Evolutionary conservation across 2,797 vertebrate species (phyloP).

Genomic region (Trachurus trachurus): DNA sequence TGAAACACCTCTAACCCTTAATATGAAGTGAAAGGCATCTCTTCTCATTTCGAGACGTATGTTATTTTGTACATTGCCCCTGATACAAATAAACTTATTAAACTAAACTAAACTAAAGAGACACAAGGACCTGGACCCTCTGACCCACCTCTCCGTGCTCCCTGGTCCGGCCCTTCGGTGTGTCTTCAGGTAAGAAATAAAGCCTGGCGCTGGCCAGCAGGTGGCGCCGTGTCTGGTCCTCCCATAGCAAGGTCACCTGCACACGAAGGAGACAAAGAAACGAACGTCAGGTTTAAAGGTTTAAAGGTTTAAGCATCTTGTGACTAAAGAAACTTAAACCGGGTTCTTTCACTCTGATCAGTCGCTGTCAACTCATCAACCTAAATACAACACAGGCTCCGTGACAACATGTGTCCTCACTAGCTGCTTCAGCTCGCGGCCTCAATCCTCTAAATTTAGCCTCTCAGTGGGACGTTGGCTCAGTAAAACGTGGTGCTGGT

Average conservation of each 20-base stretch:
- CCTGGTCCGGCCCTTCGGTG: conserved; percentile 84
- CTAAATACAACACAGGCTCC: conserved; percentile 22
- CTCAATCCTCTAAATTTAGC: conserved; percentile 59
- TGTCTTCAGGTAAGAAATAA: conserved; percentile 89
- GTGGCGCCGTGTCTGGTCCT: conserved; percentile 85
- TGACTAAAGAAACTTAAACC: too few relatives aligned
- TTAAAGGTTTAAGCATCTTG: too few relatives aligned
- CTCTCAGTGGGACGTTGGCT: conserved; percentile 28
- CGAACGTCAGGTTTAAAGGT: too few relatives aligned
- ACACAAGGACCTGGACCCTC: neutral
- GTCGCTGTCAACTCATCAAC: conserved; percentile 20
- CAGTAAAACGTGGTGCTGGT: conserved; percentile 34
- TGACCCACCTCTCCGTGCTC: conserved; percentile 87
- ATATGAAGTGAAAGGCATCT: too few relatives aligned
- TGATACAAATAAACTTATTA: too few relatives aligned
- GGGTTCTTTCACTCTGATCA: neutral
- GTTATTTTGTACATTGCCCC: too few relatives aligned
- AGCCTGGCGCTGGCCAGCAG: conserved; percentile 87
- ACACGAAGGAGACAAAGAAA: neutral
- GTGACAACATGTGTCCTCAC: conserved; percentile 24
- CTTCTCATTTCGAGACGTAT: too few relatives aligned
- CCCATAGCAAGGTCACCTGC: conserved; percentile 87
- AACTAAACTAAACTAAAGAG: too few relatives aligned
- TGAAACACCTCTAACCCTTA: too few relatives aligned
- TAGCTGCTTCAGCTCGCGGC: conserved; percentile 23